phyloP scores from a whole-genome alignment of 1,140 invertebrate genomes.

The Cherax quadricarinatus region DNA sequence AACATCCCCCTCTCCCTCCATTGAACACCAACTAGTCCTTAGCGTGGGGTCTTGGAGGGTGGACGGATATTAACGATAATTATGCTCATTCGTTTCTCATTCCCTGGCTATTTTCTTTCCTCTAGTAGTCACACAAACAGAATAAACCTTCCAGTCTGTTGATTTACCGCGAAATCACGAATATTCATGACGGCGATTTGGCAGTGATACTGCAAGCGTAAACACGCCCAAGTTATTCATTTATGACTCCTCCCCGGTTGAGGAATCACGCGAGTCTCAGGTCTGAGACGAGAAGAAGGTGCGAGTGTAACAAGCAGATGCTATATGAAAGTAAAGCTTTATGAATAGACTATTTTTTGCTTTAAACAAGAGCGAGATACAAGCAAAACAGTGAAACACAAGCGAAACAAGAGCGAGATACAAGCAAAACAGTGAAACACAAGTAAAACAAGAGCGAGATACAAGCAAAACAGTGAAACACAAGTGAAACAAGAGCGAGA shows the following conservation, averaged over 20 bases:
- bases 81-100: background rate
- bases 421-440: no score
- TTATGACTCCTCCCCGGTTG: background rate
- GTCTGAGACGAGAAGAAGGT: background rate
- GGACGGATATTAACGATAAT: background rate
- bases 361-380: no score
- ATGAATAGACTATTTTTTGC: no score
- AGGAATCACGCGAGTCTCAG: background rate
- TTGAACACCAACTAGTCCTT: no score
- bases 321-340: no score
- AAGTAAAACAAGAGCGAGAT: no score
- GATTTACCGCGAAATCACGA: background rate
- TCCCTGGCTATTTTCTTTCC: background rate
- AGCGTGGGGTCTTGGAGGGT: background rate
- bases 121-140: background rate
- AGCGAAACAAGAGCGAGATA: no score
- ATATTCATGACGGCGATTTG: background rate
- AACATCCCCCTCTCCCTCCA: no score
- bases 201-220: background rate
- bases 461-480: no score
- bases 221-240: background rate
- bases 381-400: no score
- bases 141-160: background rate
- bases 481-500: no score
- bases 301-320: no score